A percentile compares a stretch with the other conserved stretches of the same genome.
Evolutionary conservation across 2,888 invertebrate genomes (phyloP).

Genomic region (Ophioninae sp.): DNA sequence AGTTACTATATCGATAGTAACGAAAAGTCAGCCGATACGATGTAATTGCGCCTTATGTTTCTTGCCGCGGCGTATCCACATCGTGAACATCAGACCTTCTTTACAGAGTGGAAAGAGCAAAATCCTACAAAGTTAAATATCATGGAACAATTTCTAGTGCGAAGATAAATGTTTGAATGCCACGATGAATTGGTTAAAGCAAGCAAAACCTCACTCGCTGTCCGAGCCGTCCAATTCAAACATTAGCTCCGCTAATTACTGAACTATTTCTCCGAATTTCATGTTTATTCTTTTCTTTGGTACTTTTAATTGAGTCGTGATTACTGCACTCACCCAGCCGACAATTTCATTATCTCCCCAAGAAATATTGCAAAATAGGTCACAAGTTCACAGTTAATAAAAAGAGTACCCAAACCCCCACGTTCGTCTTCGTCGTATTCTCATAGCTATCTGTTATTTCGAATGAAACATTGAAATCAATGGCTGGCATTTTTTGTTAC

Average conservation of each 20-base stretch:
- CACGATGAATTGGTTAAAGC: constrained; percentile 69
- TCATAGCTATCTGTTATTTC: neutral
- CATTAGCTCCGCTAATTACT: constrained; percentile 67
- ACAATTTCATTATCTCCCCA: neutral
- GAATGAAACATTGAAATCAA: neutral
- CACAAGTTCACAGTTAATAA: neutral
- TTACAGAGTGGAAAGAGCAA: neutral
- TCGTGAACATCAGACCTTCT: neutral
- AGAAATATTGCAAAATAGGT: neutral
- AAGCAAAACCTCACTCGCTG: constrained; percentile 39
- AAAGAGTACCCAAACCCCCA: neutral
- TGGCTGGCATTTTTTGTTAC: neutral
- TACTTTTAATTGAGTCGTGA: constrained; percentile 21
- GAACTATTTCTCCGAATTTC: constrained; percentile 65
- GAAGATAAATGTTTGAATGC: constrained; percentile 68
- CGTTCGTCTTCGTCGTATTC: neutral
- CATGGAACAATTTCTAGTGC: constrained; percentile 65
- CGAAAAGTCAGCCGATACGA: constrained; percentile 28
- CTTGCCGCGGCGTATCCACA: constrained; percentile 19
- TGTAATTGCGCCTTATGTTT: constrained; percentile 44
- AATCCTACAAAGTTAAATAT: constrained; percentile 67
- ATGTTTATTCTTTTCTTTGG: constrained; percentile 2
- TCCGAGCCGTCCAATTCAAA: constrained; percentile 52
- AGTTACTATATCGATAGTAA: neutral
- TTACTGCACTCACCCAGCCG: neutral